Evolutionary conservation across 2,113 vertebrate species (phyloP).

Genomic region (Larimichthys crocea): DNA sequence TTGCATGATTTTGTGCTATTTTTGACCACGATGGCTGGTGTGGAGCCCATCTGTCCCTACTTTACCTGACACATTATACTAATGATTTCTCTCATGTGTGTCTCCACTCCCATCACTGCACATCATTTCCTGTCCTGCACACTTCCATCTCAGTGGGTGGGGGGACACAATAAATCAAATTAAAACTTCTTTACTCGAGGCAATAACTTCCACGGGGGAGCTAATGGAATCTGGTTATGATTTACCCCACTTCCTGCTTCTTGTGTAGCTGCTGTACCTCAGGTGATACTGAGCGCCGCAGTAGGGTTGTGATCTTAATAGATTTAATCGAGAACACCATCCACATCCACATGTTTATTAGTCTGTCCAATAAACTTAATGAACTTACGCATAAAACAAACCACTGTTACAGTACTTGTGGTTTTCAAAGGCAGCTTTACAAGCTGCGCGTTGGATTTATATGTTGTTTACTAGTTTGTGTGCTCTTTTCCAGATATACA

Average conservation of each 20-base stretch:
- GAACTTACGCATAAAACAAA: slow-evolving; percentile 30
- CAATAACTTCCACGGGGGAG: slow-evolving; percentile 43
- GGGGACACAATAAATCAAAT: slow-evolving; percentile 52
- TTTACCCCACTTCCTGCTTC: slow-evolving; percentile 56
- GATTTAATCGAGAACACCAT: slow-evolving; percentile 6
- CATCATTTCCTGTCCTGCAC: slow-evolving; percentile 50
- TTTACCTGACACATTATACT: slow-evolving; percentile 26
- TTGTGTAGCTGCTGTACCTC: slow-evolving; percentile 23
- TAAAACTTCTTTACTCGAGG: slow-evolving; percentile 33
- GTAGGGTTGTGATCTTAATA: slow-evolving; percentile 15
- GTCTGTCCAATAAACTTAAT: slow-evolving; percentile 52
- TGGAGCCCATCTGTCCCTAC: slow-evolving; percentile 26
- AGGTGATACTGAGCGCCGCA: slow-evolving; percentile 1
- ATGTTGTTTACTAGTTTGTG: slow-evolving; percentile 14
- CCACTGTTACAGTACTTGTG: slow-evolving; percentile 22
- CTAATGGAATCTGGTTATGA: slow-evolving; percentile 54
- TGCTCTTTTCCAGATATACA: slow-evolving; percentile 6
- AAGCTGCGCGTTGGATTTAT: slow-evolving; percentile 24
- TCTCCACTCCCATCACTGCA: slow-evolving; percentile 27
- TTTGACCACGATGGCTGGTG: no score
- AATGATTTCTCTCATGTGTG: not conserved
- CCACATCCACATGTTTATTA: slow-evolving; percentile 43
- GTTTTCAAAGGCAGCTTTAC: slow-evolving; percentile 39
- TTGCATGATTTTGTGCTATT: not conserved
- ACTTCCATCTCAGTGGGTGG: slow-evolving; percentile 35